phyloP scores from a whole-genome alignment of 2,113 vertebrate species.

The Sander lucioperca region DNA sequence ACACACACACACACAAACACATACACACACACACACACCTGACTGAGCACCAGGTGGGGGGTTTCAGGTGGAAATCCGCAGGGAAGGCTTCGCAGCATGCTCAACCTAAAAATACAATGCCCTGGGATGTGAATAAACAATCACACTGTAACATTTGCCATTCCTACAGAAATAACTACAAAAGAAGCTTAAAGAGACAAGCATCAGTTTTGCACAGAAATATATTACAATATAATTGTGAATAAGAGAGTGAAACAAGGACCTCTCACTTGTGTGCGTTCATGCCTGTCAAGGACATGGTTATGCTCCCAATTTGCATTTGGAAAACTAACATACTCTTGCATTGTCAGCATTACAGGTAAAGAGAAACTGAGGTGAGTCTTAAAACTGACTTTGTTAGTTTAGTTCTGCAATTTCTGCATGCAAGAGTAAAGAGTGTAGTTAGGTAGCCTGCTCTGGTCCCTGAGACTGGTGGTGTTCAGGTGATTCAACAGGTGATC shows the following conservation, averaged over 20 bases:
- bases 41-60: slow-evolving; percentile 44
- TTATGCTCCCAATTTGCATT: background rate
- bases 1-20: slow-evolving; percentile 3
- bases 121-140: slow-evolving; percentile 25
- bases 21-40: slow-evolving; percentile 35
- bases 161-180: slow-evolving; percentile 2
- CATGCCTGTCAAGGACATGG: background rate
- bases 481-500: slow-evolving; percentile 56
- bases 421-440: background rate
- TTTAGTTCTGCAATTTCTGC: background rate
- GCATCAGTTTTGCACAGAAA: background rate
- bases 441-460: too few species aligned
- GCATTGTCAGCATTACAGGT: background rate
- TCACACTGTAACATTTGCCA: background rate
- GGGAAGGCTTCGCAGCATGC: slow-evolving; percentile 43
- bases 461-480: background rate
- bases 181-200: background rate
- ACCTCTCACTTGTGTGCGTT: background rate
- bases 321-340: background rate
- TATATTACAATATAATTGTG: background rate
- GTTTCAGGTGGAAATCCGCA: slow-evolving; percentile 55
- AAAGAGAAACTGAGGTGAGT: background rate
- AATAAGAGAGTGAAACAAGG: background rate
- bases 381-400: background rate
- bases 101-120: slow-evolving; percentile 45